These are phyloP conservation scores for Brachionus angularis DNA, from an alignment of 1,140 invertebrate genomes.

Conservation along the genomic window DNA sequence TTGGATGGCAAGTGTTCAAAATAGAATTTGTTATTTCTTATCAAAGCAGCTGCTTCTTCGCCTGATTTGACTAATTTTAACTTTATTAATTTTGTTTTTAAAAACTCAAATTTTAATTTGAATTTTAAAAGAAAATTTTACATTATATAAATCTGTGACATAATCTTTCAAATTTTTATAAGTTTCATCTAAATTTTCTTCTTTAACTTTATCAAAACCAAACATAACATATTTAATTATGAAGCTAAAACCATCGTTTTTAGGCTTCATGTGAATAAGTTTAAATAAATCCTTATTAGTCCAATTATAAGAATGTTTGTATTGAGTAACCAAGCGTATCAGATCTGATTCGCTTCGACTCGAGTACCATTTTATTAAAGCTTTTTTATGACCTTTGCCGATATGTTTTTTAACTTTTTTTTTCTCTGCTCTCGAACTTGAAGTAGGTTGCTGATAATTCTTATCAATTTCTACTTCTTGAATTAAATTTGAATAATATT, in stretches of 20 bases:
- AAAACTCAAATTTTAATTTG: neutral
- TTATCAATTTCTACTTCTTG: neutral
- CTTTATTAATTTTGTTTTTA: neutral
- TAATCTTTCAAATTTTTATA: neutral
- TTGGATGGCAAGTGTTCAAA: conserved; percentile 15
- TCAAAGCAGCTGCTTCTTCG: conserved; percentile 1
- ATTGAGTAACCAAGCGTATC: neutral
- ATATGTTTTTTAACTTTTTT: neutral
- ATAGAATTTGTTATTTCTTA: neutral
- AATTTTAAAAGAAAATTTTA: neutral
- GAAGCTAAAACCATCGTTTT: conserved; percentile 15
- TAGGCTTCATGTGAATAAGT: conserved; percentile 26
- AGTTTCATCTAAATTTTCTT: neutral
- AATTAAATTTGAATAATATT: neutral
- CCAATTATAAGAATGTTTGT: conserved; percentile 14
- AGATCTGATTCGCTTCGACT: conserved; percentile 10
- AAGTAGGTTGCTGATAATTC: neutral
- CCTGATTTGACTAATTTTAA: conserved; percentile 2
- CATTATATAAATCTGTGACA: conserved; percentile 8
- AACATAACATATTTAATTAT: conserved; percentile 19
- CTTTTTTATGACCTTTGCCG: conserved; percentile 21
- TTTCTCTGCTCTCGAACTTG: neutral
- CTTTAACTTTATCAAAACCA: neutral
- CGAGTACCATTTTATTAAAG: conserved; percentile 16
- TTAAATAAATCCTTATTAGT: conserved; percentile 14